A percentile compares a stretch with the other conserved stretches of the same genome.
phyloP scores from a whole-genome alignment of 2,113 vertebrate genomes.

The Microcebus lehilahytsara region DNA sequence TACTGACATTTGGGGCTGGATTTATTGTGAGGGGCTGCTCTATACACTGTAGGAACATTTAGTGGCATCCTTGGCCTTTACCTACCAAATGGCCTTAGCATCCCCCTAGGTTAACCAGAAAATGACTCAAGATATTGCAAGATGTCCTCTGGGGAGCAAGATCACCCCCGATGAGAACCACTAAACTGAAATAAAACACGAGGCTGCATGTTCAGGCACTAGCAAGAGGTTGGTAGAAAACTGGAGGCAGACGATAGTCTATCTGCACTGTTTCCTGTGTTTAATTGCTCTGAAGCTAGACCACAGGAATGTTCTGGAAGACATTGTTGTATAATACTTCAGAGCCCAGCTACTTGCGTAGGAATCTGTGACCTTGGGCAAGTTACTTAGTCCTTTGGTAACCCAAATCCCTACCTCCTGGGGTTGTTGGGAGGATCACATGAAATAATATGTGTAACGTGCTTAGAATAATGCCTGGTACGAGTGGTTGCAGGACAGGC shows the following conservation, averaged over 20 bases:
- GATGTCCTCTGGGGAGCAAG: not conserved
- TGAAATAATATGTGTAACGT: not conserved
- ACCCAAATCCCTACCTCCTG: not conserved
- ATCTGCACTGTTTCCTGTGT: not conserved
- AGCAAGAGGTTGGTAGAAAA: not conserved
- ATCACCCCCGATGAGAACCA: not conserved
- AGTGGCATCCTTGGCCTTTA: not conserved
- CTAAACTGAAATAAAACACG: not conserved
- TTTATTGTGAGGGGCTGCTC: not conserved
- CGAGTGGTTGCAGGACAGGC: not conserved
- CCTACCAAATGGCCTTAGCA: not conserved
- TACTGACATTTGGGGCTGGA: not conserved
- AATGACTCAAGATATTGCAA: not conserved
- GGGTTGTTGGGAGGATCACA: not conserved
- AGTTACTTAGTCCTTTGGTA: not conserved
- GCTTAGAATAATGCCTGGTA: not conserved
- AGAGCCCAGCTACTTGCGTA: not conserved
- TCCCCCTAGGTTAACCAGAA: not conserved
- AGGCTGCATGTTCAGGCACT: not conserved
- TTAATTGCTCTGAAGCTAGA: not conserved
- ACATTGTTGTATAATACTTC: not conserved
- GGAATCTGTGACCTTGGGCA: not conserved
- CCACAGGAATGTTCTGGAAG: slow-evolving; percentile 21
- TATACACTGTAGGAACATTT: not conserved
- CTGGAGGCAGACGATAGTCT: too few species aligned